Evolutionary conservation across 2,888 invertebrate species (phyloP), one percentile per base, ranked within the genome.

Genomic region (Augochlorella aurata): DNA sequence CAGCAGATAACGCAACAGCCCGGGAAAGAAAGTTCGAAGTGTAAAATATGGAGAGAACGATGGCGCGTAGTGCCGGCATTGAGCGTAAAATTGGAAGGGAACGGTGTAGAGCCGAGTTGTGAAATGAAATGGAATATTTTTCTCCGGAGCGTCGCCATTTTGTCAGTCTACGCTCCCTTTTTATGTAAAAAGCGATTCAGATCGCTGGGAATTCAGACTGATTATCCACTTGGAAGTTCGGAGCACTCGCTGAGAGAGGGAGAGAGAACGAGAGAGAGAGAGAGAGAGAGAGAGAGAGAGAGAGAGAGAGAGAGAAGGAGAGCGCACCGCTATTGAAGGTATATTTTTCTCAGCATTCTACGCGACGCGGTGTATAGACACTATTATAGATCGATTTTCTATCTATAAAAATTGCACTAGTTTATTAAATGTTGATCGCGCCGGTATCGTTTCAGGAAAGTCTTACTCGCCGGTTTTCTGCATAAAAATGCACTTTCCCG

Each of bases 311-410:
- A 54, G 54, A 1, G 38, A 38, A 38, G 38, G 47, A 49, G 47
- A 49, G 47, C 10, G 14, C 14, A 49, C 14, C 47, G 47, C 10
- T 14, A 49, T 14, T 1, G 44, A 3, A 38, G 18, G 63, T 38
- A 18, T 63, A 18, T 63, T 63, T 63, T 63, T n/a, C 44, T 18
- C 63, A 38, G 4, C 63, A n/a, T 38, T 24, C 63, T 63, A 63
- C 38, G 44, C 63, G 38, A 10, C 10, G 63, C 18, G 18, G 63
- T 63, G 63, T 63, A 63, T 38, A 63, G 63, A 38, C 63, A 18
- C 63, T 63, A 63, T 63, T 63, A 63, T 38, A 63, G 63, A 63
- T 63, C 63, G 63, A 63, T 63, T 63, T 63, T 63, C 63, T 63
- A 63, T 63, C 63, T 63, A 38, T 63, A 63, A 63, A 61, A 63